Conservation (phyloP, 2,113 vertebrate genomes). For the Opisthocomus hoazin region DNA sequence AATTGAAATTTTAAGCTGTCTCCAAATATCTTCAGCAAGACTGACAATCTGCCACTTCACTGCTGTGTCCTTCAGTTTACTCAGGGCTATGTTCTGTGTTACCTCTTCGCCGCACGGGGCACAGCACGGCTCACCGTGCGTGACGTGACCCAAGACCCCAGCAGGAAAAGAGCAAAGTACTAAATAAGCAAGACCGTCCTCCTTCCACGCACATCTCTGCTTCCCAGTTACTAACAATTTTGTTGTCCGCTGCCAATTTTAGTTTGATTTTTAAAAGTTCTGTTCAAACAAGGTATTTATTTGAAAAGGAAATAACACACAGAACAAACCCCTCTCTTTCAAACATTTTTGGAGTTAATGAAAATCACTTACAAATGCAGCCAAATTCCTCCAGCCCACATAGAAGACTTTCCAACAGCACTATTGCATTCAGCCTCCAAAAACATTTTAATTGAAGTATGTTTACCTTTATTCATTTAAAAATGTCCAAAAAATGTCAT, state of each 20-base stretch:
- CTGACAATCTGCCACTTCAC: neutral
- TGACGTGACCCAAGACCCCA: neutral
- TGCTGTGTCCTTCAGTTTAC: neutral
- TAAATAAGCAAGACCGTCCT: neutral
- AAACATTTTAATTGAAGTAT: slow-evolving; percentile 62
- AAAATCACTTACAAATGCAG: slow-evolving; percentile 24
- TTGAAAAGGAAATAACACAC: neutral
- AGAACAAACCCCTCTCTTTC: neutral
- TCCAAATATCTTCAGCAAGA: neutral
- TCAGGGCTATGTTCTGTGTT: neutral
- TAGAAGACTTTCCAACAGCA: neutral
- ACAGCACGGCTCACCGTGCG: neutral
- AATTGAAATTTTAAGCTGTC: neutral
- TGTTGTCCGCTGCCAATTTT: neutral
- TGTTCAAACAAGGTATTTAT: neutral
- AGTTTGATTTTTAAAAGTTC: neutral
- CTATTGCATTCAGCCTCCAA: slow-evolving; percentile 3
- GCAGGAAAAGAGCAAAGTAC: neutral
- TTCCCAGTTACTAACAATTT: neutral
- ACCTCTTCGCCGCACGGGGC: neutral
- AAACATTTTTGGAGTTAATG: neutral
- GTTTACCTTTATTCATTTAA: slow-evolving; percentile 67
- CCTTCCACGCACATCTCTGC: neutral
- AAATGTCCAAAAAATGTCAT: slow-evolving; percentile 64
- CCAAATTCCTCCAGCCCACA: slow-evolving; percentile 47